phyloP scores from a whole-genome alignment of 2,888 invertebrate genomes.

The Lasius platythorax region DNA sequence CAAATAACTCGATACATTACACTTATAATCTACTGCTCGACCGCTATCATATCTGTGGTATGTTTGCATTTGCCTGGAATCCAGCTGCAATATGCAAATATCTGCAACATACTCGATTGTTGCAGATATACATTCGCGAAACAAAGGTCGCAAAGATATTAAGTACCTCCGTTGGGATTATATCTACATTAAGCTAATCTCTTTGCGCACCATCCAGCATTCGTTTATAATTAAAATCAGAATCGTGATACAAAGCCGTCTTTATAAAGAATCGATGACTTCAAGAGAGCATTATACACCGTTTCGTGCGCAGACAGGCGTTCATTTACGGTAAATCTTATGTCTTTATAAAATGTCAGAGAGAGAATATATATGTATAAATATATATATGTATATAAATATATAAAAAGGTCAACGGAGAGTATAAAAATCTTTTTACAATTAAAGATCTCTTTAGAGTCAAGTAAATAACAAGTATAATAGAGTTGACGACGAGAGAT shows the following conservation, averaged over 20 bases:
- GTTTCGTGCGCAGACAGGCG: slow-evolving; percentile 1
- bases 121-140: background rate
- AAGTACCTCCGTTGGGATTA: background rate
- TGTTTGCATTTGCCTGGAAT: background rate
- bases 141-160: background rate
- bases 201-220: background rate
- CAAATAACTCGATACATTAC: slow-evolving; percentile 30
- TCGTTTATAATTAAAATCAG: slow-evolving; percentile 3
- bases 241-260: background rate
- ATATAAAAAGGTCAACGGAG: slow-evolving; percentile 17
- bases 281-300: slow-evolving; percentile 12
- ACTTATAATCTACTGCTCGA: slow-evolving; percentile 35
- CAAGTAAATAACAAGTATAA: background rate
- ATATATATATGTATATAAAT: background rate
- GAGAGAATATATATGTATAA: background rate
- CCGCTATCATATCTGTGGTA: background rate
- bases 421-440: slow-evolving; percentile 19
- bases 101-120: background rate
- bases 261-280: background rate
- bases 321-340: slow-evolving; percentile 45
- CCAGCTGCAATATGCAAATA: background rate
- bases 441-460: slow-evolving; percentile 17
- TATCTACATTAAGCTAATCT: background rate
- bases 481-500: slow-evolving; percentile 1
- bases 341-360: slow-evolving; percentile 37